Base-by-base conservation (phyloP, 2,797 vertebrate species). In the Lemur catta region DNA sequence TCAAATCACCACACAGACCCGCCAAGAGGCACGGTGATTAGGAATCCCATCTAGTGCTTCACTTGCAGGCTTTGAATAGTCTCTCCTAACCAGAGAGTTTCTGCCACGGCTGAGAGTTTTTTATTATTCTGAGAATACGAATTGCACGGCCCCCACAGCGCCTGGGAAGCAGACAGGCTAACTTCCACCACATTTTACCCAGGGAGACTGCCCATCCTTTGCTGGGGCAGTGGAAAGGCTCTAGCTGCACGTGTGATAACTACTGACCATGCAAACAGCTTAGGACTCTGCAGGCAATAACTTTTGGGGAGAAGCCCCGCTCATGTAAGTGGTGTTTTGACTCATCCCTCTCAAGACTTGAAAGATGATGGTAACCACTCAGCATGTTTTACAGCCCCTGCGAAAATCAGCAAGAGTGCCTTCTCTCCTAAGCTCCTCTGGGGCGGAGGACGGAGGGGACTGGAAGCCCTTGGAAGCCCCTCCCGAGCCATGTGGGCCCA, bases 301-400 rank as follows among this genome's bases (percentile, higher is more conserved):
- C 84, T 15, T 0, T 18, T n/a, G 35, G 76, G 78, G 81, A 6
- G 43, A 55, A 67, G n/a, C 33, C 84, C 89, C 20, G 7, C 63
- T 65, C 61, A 17, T 4, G 0, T 3, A 71, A 92, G 79, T 94
- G 72, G 33, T 14, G 85, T 55, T 67, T n/a, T 81, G 50, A 61
- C 84, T 86, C 95, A 89, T 78, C 79, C 80, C 65, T 96, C 93
- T 89, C 94, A 84, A 95, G 85, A 74, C 93, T 94, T 1, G 12
- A 90, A 84, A 43, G 89, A 85, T 50, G 72, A 46, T 91, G 82
- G 50, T 92, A 72, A 97, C 96, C 96, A 93, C 86, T 89, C 90
- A 55, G 95, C 82, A 76, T 94, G 85, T 94, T 97, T 91, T 96
- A 96, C 97, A 95, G 75, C 80, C 95, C 85, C 20, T 61, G 59